Conservation (phyloP, 1,140 invertebrate species). For the Drosophila aff. region DNA sequence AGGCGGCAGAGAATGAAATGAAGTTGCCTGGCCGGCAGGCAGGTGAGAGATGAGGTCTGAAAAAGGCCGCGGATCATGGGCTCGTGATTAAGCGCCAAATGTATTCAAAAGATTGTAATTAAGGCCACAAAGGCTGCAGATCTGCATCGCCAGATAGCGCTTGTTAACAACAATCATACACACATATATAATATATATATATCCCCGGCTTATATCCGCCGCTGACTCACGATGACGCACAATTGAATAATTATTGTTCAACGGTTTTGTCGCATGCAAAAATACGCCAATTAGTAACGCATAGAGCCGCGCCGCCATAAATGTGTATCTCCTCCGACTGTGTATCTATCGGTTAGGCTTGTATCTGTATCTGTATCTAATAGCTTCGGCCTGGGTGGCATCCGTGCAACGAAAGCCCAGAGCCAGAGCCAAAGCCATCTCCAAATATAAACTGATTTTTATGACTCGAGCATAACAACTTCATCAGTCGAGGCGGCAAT, state of each 20-base stretch:
- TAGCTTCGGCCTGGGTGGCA: conserved; percentile 61
- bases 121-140: conserved; percentile 82
- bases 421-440: conserved; percentile 8
- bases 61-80: conserved; percentile 64
- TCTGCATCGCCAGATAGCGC: conserved; percentile 77
- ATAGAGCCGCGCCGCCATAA: conserved; percentile 26
- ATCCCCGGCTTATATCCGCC: conserved; percentile 12
- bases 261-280: conserved; percentile 78
- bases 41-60: conserved; percentile 47
- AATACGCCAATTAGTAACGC: conserved; percentile 68
- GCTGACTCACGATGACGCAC: conserved; percentile 81
- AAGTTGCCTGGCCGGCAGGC: conserved; percentile 55
- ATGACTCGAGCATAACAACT: conserved; percentile 38
- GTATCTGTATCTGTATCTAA: conserved; percentile 31
- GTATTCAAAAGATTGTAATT: conserved; percentile 84
- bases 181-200: background rate
- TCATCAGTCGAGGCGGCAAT: conserved; percentile 15
- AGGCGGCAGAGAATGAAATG: conserved; percentile 39
- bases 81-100: conserved; percentile 82
- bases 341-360: background rate
- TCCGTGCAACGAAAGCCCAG: conserved; percentile 43
- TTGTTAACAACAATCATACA: conserved; percentile 61
- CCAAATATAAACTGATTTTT: conserved; percentile 44
- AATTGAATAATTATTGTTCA: conserved; percentile 66
- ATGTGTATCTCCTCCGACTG: conserved; percentile 11